phyloP scores from a whole-genome alignment of 2,113 vertebrate genomes.

The Chlamydotis undulata region DNA sequence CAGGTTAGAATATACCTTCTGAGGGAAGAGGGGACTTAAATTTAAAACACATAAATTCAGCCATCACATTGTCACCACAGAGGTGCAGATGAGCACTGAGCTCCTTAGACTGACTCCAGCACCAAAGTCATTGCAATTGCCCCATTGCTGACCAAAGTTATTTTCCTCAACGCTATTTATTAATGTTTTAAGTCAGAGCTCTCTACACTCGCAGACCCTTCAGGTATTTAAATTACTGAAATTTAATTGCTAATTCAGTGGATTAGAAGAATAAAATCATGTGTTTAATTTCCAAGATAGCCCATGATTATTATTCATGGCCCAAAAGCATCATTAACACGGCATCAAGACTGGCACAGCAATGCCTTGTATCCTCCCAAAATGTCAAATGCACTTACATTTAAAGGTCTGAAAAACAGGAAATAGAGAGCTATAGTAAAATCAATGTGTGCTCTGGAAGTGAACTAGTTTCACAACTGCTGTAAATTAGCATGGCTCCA shows the following conservation, averaged over 20 bases:
- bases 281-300: conserved; percentile 5
- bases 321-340: background rate
- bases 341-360: background rate
- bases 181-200: background rate
- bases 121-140: background rate
- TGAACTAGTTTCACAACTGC: background rate
- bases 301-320: background rate
- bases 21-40: background rate
- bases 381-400: background rate
- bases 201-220: background rate
- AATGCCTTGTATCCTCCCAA: background rate
- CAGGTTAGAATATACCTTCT: background rate
- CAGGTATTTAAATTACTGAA: background rate
- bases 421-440: background rate
- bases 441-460: background rate
- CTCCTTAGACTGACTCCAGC: background rate
- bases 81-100: background rate
- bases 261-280: background rate
- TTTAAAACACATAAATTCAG: background rate
- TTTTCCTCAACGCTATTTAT: background rate
- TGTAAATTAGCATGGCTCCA: background rate
- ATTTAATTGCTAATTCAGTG: background rate
- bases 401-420: background rate
- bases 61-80: background rate
- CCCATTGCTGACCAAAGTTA: background rate